Conservation (phyloP, 2,113 vertebrate species). For the Pleuronectes platessa region DNA sequence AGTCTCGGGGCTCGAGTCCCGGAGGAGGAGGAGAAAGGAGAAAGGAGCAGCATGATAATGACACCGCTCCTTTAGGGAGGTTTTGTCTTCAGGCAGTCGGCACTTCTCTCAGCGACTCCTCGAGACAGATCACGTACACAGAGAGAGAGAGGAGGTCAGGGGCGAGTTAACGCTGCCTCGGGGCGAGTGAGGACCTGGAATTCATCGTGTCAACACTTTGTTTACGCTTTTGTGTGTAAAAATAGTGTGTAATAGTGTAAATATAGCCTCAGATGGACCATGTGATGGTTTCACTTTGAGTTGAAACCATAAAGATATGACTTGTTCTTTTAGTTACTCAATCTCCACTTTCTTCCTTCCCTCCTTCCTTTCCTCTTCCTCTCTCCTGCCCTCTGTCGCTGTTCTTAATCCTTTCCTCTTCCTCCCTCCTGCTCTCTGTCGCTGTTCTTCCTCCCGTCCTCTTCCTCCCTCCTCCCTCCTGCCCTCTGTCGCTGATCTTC, state of each 20-base stretch:
- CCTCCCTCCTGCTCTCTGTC: neutral
- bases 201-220: neutral
- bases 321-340: neutral
- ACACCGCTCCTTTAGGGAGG: conserved; percentile 48
- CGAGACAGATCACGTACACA: conserved; percentile 19
- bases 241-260: neutral
- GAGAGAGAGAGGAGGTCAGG: conserved; percentile 28
- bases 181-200: conserved; percentile 1
- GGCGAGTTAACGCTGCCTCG: conserved; percentile 5
- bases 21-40: conserved; percentile 14
- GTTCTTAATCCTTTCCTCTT: neutral
- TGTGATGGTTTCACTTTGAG: rapidly evolving
- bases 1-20: conserved; percentile 40
- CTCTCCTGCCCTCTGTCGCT: neutral
- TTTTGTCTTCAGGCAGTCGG: conserved; percentile 56
- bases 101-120: conserved; percentile 32
- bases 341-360: too few species aligned
- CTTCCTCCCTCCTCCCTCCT: neutral
- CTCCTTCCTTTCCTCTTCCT: neutral
- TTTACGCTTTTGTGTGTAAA: neutral
- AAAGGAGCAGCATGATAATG: conserved; percentile 68
- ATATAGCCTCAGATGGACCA: neutral
- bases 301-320: neutral
- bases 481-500: neutral
- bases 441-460: neutral